Percentiles rank a stretch among this genome's conserved stretches.
Conservation (phyloP, 1,140 invertebrate species). For the Drosophila prosaltans region DNA sequence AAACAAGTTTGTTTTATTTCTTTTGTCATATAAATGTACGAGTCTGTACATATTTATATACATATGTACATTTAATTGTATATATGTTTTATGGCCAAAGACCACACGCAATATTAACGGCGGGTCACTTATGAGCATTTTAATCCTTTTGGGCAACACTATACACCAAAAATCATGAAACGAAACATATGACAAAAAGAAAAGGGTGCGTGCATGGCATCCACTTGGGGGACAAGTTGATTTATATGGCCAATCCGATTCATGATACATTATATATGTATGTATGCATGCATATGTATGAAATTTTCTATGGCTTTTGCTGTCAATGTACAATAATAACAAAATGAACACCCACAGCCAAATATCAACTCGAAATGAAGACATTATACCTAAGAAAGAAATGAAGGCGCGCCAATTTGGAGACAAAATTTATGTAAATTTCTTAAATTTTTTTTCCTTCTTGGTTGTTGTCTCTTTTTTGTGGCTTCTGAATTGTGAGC, state of each 20-base stretch:
- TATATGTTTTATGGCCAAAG: neutral
- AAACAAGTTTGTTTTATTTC: slow-evolving; percentile 4
- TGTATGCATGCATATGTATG: neutral
- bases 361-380: slow-evolving; percentile 15
- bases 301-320: slow-evolving; percentile 18
- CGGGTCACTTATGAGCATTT: slow-evolving; percentile 23
- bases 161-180: neutral
- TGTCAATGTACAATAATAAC: slow-evolving; percentile 4
- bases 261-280: neutral
- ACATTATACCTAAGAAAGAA: slow-evolving; percentile 9
- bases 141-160: slow-evolving; percentile 12
- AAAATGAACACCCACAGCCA: slow-evolving; percentile 6
- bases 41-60: neutral
- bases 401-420: slow-evolving; percentile 11
- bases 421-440: slow-evolving; percentile 20
- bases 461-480: neutral
- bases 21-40: neutral
- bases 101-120: slow-evolving; percentile 16
- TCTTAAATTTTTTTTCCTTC: neutral
- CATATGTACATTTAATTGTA: neutral
- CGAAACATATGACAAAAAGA: neutral
- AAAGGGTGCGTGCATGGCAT: slow-evolving; percentile 9
- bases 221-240: slow-evolving; percentile 12
- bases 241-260: slow-evolving; percentile 17
- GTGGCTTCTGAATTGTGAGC: slow-evolving; percentile 13